Base-by-base conservation (phyloP, 2,113 vertebrate genomes). In the Scartelaos histophorus region DNA sequence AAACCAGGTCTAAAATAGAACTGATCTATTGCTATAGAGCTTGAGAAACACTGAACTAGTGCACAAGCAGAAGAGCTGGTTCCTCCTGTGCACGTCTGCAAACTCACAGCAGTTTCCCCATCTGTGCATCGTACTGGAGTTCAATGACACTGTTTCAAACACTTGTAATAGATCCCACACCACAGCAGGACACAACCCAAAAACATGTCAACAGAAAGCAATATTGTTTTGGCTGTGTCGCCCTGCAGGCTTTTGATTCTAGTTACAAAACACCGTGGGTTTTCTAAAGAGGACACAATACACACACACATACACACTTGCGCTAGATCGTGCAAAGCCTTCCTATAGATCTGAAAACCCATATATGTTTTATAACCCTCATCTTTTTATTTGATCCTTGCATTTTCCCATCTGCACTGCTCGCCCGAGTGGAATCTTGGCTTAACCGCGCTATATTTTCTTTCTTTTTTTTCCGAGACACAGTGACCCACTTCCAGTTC, bases 401-500 rank as follows among this genome's bases (percentile, higher is more conserved):
- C 58, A 46, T 66, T 64, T 75, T 71, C 74, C 24, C 67, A 69
- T 69, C 60, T 74, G 71, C 76, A 81, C 66, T 69, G 75, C 84
- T 82, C 49, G 80, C 34, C 83, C 71, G 67, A 66, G 6, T 76
- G 65, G 67, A 86, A 77, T 84, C 70, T 70, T 81, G 19, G 54
- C 78, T 29, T 72, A 69, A 69, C 74, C 69, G 10, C 65, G 82
- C 49, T 87, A 24, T 87, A 24, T 76, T 78, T 82, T 62, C 65
- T 71, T 75, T 74, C 61, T 73, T 71, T 68, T 80, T 80, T 58
- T 80, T 74, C 78, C 80, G 81, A 91, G 91, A 91, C 90, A 90
- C 76, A 84, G 76, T 93, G 89, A 92, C 90, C 90, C 85, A 90
- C 69, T 91, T 92, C 84, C 73, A 87, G 82, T 87, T 92, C 89